Base-by-base conservation (phyloP, 2,797 vertebrate genomes). In the Linurgus olivaceus region DNA sequence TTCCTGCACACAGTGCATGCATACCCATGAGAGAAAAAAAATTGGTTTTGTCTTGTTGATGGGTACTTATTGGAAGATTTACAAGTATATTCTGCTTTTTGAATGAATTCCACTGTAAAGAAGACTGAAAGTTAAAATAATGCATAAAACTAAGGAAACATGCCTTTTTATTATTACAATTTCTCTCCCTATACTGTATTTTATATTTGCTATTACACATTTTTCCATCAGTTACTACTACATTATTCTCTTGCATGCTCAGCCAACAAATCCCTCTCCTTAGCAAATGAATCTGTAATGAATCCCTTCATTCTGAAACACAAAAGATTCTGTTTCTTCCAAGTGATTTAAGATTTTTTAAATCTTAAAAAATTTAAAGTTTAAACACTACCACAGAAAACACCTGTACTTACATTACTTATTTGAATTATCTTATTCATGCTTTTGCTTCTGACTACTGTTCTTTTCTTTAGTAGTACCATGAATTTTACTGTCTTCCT, bases 241-340 rank as follows among this genome's bases (percentile, higher is more conserved):
- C 24, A 77, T 84, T 90, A 86, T 82, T 89, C 70, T 85, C 58
- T 57, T 92, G 44, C 52, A 80, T 61, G 72, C 35, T 76, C 78
- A 90, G 63, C 15, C 74, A 79, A 84, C 29, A 93, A 93, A 82
- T 52, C 11, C 26, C 19, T 40, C 73, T 88, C 68, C 54, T 77
- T 55, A 57, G 57, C 24, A 92, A 87, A 93, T 8, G 26, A 79
- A 70, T 45, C 45, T 82, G 17, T 51, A 92, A 80, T 84, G 75
- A 91, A 92, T n/a, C 29, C 38, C 19, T 76, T 86, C 26, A 66
- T 86, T 95, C 57, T 68, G 62, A 95, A 95, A 89, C 45, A 92
- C 31, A 71, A 55, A 88, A 71, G 20, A 47, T 51, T 55, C 33
- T 55, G 40, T 25, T 80, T 86, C 76, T 92, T 67, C 29, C 29